Conservation (phyloP, 2,888 invertebrate species). For the Catocala fraxini region DNA sequence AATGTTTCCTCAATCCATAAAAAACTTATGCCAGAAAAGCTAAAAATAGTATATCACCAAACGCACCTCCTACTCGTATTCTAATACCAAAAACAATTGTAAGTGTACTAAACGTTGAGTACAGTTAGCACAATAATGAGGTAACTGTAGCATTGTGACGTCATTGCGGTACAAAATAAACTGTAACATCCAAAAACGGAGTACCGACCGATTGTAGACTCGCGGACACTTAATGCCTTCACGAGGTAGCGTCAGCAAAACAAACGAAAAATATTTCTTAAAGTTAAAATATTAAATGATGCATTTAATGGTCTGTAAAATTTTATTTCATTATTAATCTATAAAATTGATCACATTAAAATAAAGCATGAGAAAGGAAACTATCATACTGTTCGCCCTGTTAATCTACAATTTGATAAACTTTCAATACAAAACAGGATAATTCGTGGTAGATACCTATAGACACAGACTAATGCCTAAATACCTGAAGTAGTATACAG, state of each 20-base stretch:
- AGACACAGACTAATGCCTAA: no score
- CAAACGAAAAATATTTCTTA: neutral
- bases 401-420: no score
- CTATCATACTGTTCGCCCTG: no score
- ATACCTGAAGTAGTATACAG: no score
- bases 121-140: constrained; percentile 66
- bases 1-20: neutral
- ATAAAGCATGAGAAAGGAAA: no score
- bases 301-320: no score
- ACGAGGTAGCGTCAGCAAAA: constrained; percentile 39
- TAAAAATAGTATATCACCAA: constrained; percentile 14
- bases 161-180: constrained; percentile 67
- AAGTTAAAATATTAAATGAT: no score
- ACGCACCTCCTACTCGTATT: constrained; percentile 12
- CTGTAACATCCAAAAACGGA: constrained; percentile 71
- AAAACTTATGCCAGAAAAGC: neutral
- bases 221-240: constrained; percentile 52
- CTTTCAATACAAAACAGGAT: no score
- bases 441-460: no score
- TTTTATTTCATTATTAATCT: no score
- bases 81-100: constrained; percentile 25
- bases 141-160: constrained; percentile 69
- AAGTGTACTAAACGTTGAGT: constrained; percentile 47
- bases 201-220: constrained; percentile 54
- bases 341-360: no score